phyloP scores from a whole-genome alignment of 37 sponge, comb jelly and placozoan species.

The Lycopodina hypogea region DNA sequence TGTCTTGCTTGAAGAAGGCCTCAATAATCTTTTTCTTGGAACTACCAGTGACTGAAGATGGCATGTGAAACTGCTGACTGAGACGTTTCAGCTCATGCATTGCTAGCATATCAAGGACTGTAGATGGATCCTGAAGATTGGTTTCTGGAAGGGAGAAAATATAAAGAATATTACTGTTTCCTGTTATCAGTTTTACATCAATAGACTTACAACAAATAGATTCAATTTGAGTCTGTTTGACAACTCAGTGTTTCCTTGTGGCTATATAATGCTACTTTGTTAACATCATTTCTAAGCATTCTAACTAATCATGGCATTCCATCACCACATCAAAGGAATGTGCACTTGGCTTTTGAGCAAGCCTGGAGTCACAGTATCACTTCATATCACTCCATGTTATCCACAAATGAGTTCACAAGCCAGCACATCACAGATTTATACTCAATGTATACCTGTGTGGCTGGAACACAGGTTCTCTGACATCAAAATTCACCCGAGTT shows the following conservation, averaged over 20 bases:
- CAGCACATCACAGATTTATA: too few species aligned
- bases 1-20: constrained; percentile 37
- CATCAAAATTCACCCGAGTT: background rate
- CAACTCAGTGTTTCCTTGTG: too few species aligned
- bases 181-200: background rate
- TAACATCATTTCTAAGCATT: too few species aligned
- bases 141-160: constrained; percentile 23
- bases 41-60: constrained; percentile 5
- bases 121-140: constrained; percentile 31
- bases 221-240: background rate
- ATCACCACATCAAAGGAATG: too few species aligned
- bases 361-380: too few species aligned
- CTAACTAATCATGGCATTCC: too few species aligned
- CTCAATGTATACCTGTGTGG: too few species aligned
- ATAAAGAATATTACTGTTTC: constrained; percentile 5
- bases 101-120: constrained; percentile 43
- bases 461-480: too few species aligned
- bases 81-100: constrained; percentile 48
- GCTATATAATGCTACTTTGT: too few species aligned
- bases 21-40: constrained; percentile 40
- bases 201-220: background rate
- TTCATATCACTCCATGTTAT: too few species aligned
- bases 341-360: too few species aligned
- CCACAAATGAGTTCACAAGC: too few species aligned
- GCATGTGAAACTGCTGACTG: constrained; percentile 51